phyloP scores from a whole-genome alignment of 2,113 vertebrate genomes.

The Coracopsis vasa region DNA sequence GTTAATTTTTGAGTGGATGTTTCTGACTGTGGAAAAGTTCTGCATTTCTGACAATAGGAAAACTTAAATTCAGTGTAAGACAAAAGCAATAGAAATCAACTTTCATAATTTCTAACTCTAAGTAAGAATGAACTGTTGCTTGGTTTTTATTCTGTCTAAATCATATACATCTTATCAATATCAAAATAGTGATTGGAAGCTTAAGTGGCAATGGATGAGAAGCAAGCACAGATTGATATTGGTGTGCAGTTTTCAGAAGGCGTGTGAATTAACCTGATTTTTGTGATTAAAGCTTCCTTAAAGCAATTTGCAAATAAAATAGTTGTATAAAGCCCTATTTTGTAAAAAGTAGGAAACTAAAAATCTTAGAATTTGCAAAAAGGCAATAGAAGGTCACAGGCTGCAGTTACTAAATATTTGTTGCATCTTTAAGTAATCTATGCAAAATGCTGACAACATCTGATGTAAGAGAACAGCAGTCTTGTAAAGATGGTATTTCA shows the following conservation, averaged over 20 bases:
- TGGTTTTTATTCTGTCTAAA: constrained; percentile 21
- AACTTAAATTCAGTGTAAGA: neutral
- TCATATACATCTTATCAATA: neutral
- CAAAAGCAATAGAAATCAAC: constrained; percentile 14
- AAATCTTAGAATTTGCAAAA: neutral
- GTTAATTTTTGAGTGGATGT: neutral
- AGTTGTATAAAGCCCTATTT: neutral
- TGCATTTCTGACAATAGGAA: neutral
- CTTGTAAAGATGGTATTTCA: neutral
- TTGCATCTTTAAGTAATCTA: neutral
- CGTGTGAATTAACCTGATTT: neutral
- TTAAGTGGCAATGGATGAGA: neutral
- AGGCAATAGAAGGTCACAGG: neutral
- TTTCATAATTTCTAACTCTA: neutral
- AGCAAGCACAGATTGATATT: neutral
- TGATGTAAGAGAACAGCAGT: neutral
- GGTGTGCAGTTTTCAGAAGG: neutral
- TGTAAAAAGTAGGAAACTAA: neutral
- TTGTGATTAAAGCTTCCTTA: neutral
- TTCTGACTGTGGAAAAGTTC: neutral
- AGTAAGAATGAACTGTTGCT: neutral
- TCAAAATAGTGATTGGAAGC: neutral
- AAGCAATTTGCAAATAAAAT: neutral
- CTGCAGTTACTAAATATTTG: neutral
- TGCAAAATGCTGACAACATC: neutral